Conservation (phyloP, 2,113 vertebrate species). For the Microtus pennsylvanicus region DNA sequence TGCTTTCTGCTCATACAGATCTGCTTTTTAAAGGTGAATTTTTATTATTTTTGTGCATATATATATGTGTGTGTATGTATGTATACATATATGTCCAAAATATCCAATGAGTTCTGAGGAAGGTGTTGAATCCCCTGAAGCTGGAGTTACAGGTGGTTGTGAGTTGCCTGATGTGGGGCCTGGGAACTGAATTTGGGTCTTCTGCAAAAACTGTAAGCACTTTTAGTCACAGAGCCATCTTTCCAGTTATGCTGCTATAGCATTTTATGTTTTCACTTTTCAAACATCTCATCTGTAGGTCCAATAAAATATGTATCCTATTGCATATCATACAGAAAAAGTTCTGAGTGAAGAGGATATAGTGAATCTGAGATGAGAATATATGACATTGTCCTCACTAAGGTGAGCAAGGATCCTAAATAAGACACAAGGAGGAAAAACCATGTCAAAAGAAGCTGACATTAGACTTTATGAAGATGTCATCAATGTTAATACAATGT, state of each 20-base stretch:
- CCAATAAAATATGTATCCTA: not conserved
- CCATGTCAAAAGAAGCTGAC: not conserved
- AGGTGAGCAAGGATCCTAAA: not conserved
- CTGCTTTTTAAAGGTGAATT: not conserved
- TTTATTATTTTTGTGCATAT: not conserved
- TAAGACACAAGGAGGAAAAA: not conserved
- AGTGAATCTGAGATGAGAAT: not conserved
- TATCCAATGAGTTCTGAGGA: not conserved
- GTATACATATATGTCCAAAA: not conserved
- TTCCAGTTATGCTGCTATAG: not conserved
- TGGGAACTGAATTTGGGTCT: not conserved
- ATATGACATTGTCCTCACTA: not conserved
- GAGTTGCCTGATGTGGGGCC: not conserved
- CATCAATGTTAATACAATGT: not conserved
- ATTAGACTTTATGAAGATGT: slow-evolving; percentile 12
- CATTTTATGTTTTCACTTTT: not conserved
- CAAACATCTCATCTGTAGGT: not conserved
- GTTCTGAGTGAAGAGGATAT: not conserved
- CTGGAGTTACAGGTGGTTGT: not conserved
- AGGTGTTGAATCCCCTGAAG: no score
- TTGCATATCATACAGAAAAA: not conserved
- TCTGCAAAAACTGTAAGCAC: not conserved
- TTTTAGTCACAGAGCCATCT: not conserved
- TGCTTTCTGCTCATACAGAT: not conserved
- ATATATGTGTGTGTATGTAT: not conserved